Evolutionary conservation across 2,797 vertebrate species (phyloP), one percentile per base, ranked within the genome.

Genomic region (Sebastes baramenuke): DNA sequence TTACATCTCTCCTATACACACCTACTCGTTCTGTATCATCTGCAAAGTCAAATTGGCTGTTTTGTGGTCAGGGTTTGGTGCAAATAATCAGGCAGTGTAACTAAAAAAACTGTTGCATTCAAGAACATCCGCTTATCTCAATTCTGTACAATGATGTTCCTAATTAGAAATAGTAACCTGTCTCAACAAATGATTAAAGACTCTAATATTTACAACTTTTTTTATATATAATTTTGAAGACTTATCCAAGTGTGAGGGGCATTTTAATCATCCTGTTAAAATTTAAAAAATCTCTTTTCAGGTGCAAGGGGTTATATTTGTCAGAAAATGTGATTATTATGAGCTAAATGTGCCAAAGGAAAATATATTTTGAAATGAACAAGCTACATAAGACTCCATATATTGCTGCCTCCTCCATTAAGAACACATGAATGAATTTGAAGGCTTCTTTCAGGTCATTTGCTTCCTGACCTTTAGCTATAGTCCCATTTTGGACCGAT

Each of bases 51-150:
- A 77, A 62, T 20, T 46, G 25, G n/a, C 69, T 55, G 49, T 18
- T 69, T 60, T 73, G 29, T 75, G 10, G n/a, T 20, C 73, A 59
- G 62, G 59, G 36, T 70, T 18, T 77, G 32, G n/a, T 65, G 32
- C 13, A 79, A 34, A 81, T 60, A 55, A 65, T 58, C 30, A 70
- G 25, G 9, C 30, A 68, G 42, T 71, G 34, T 22, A 14, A 75
- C 59, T 79, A 25, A 90, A 88, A 90, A 88, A 90, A 90, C 87
- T 93, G 88, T 94, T 95, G 91, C 87, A 85, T 87, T 88, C 56
- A 78, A 10, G 25, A 55, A 56, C 30, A 69, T 18, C 62, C 12
- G 14, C 76, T 27, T 27, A 54, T 61, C 36, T 58, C 2, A 71
- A 7, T 67, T 38, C 22, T 75, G 24, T 14, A 22, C 14, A 30